phyloP scores from a whole-genome alignment of 37 sponge, comb jelly and placozoan species.

The Crambe crambe region DNA sequence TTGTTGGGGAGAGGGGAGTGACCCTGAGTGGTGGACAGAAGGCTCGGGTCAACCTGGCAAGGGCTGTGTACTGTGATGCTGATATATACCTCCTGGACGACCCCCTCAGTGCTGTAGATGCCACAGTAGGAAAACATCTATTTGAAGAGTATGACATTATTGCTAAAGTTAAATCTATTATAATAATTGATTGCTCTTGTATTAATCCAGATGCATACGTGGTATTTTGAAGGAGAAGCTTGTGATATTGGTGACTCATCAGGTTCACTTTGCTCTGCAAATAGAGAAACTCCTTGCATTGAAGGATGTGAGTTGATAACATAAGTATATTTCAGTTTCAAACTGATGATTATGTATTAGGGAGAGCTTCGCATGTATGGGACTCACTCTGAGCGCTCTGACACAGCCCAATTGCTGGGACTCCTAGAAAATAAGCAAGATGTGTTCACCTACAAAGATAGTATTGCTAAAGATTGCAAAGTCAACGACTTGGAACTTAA shows the following conservation, averaged over 20 bases:
- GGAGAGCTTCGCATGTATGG: neutral
- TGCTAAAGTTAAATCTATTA: neutral
- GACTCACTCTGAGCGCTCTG: neutral
- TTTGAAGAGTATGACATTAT: constrained; percentile 58
- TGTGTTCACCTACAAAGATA: constrained; percentile 5
- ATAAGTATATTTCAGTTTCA: neutral
- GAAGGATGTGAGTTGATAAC: constrained; percentile 57
- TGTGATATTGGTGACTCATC: constrained; percentile 75
- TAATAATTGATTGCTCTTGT: neutral
- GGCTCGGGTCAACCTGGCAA: constrained; percentile 90
- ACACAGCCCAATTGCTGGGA: neutral
- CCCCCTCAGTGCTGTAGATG: constrained; percentile 89
- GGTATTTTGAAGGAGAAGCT: constrained; percentile 45
- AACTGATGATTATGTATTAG: neutral
- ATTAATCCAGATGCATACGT: constrained; percentile 19
- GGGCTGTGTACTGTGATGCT: constrained; percentile 75
- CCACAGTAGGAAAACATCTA: constrained; percentile 68
- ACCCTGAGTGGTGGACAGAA: constrained; percentile 97
- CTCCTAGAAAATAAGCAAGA: neutral
- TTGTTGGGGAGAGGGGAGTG: constrained; percentile 91
- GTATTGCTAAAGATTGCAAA: too few relatives aligned
- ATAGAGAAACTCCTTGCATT: constrained; percentile 58
- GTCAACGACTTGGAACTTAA: neutral
- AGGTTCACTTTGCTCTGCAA: constrained; percentile 68
- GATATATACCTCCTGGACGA: constrained; percentile 86